Evolutionary conservation across 23 tunicate species (phyloP).

Genomic region (Ciona savignyi): DNA sequence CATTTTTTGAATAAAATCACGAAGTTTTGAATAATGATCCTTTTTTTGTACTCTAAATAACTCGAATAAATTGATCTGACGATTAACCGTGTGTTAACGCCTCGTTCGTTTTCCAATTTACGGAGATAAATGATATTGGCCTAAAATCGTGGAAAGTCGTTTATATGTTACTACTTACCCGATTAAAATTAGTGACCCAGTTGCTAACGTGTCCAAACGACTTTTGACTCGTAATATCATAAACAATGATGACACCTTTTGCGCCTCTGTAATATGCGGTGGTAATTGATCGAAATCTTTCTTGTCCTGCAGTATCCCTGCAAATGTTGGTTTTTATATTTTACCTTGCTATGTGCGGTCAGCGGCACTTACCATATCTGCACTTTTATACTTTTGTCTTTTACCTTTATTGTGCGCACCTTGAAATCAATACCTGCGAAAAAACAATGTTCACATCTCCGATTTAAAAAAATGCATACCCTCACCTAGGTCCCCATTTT

Average conservation of each 20-base stretch:
- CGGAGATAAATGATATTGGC: conserved; percentile 47
- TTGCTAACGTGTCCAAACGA: conserved; percentile 35
- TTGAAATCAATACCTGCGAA: conserved; percentile 71
- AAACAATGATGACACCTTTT: conserved; percentile 54
- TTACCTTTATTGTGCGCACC: conserved; percentile 22
- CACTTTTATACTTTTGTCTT: conserved; percentile 35
- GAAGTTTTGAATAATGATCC: too few relatives aligned
- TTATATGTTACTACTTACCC: conserved; percentile 20
- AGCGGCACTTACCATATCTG: conserved; percentile 57
- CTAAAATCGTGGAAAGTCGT: neutral
- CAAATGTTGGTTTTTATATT: neutral
- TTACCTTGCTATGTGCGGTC: neutral
- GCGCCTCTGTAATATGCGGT: conserved; percentile 75
- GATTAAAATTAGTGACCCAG: conserved; percentile 40
- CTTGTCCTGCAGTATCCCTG: conserved; percentile 89
- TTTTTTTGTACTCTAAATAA: too few relatives aligned
- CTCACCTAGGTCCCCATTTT: too few relatives aligned
- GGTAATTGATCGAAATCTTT: conserved; percentile 60
- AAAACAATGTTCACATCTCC: too few relatives aligned
- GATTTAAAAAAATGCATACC: neutral
- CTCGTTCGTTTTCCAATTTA: too few relatives aligned
- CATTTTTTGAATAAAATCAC: too few relatives aligned
- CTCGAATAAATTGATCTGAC: too few relatives aligned
- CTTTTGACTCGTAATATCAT: conserved; percentile 50
- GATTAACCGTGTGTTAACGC: too few relatives aligned